Evolutionary conservation across 2,888 invertebrate genomes (phyloP), one percentile per base, ranked within the genome.

Genomic region (Chloroclystis v-ata): DNA sequence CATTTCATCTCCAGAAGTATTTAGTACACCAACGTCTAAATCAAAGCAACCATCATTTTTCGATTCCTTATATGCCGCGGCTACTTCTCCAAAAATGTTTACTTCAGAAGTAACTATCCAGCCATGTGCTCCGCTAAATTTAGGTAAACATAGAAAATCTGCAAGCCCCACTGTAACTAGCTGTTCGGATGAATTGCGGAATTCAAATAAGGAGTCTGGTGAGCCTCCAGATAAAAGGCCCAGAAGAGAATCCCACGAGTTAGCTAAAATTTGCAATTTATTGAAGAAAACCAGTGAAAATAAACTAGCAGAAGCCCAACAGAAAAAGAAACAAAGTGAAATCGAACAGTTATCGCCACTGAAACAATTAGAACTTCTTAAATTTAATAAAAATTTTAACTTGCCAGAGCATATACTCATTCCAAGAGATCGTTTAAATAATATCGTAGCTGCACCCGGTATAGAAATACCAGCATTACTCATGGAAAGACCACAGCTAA

Each of bases 351-450:
- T 49, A 10, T 89, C 89, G 67, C 92, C 95, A 0, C 69, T 94
- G 4, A 91, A 91, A 48, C 95, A 95, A 67, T 81, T 95, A 6
- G 91, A 92, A 57, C 89, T 91, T 66, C 82, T 95, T 14, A 89
- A 93, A 51, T 86, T 89, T 37, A 92, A 91, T 62, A 87, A 91
- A 5, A 91, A 91, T 56, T 90, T 93, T 65, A 90, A 92, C 70
- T 91, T 95, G 67, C 95, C 95, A 30, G 95, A 95, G 85, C 95
- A 95, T 7, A 87, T 95, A 63, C 76, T 95, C 50, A 92, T 95
- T 52, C 95, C 95, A 40, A 93, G 94, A 77, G 92, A 94, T 64
- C 90, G 91, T 62, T 78, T 95, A 37, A 91, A 92, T 41, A 89
- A 90, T 12, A 91, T 95, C 28, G 82, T 95, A 13, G 9, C 24